Evolutionary conservation across 1,140 invertebrate genomes (phyloP).

Genomic region (Neodiprion lecontei): DNA sequence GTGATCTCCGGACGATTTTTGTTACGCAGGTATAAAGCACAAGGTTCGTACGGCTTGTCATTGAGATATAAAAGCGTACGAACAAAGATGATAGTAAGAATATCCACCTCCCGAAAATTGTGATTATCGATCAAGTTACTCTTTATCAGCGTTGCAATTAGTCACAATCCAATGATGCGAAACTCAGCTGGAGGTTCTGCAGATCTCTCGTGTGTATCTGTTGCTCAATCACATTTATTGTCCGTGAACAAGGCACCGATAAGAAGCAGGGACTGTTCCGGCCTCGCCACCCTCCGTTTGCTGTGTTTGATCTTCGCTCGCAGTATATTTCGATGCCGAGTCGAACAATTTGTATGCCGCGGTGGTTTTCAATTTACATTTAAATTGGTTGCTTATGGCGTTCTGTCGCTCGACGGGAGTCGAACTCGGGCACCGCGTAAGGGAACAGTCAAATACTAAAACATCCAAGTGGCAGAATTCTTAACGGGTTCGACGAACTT

Average conservation of each 20-base stretch:
- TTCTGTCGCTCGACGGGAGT: slow-evolving; percentile 61
- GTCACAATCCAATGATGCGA: background rate
- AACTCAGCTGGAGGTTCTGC: background rate
- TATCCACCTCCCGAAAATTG: too few relatives aligned
- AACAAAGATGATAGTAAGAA: too few relatives aligned
- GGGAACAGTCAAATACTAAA: slow-evolving; percentile 51
- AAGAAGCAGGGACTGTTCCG: slow-evolving; percentile 1
- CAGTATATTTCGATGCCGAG: slow-evolving; percentile 63
- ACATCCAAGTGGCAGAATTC: slow-evolving; percentile 40
- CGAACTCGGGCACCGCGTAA: slow-evolving; percentile 48
- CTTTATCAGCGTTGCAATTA: background rate
- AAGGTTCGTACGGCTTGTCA: background rate
- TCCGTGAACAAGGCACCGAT: background rate
- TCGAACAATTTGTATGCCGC: slow-evolving; percentile 64
- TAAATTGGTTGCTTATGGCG: slow-evolving; percentile 65
- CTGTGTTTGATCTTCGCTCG: slow-evolving; percentile 62
- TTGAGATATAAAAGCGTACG: background rate
- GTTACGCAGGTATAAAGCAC: background rate
- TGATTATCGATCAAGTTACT: too few relatives aligned
- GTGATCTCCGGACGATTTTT: background rate
- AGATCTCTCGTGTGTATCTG: background rate
- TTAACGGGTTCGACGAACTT: slow-evolving; percentile 47
- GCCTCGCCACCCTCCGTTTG: slow-evolving; percentile 40
- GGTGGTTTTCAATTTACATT: slow-evolving; percentile 65
- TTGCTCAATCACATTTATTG: background rate